These are phyloP conservation scores for Sebastes dallii DNA, from an alignment of 2,797 vertebrate genomes.

Conservation along the genomic window DNA sequence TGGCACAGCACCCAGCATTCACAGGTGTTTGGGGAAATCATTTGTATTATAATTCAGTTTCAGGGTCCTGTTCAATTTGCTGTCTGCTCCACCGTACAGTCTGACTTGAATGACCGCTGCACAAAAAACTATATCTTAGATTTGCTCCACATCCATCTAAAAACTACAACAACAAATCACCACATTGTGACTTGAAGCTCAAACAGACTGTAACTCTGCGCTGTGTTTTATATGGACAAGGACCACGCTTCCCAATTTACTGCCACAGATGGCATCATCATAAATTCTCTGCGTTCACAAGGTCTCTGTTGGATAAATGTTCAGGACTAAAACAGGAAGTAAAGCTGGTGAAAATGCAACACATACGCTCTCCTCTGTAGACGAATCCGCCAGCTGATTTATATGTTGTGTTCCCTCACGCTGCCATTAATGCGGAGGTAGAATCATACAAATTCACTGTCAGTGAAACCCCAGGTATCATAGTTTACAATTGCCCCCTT, in stretches of 20 bases:
- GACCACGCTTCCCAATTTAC: slow-evolving; percentile 10
- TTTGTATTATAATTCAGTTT: slow-evolving; percentile 50
- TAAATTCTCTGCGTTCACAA: background rate
- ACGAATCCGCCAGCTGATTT: background rate
- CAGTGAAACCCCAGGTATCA: background rate
- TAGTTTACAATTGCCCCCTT: background rate
- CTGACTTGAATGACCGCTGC: slow-evolving; percentile 20
- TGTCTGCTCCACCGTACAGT: background rate
- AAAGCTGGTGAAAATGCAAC: background rate
- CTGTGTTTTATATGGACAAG: background rate
- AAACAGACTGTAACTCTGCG: background rate
- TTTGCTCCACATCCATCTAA: slow-evolving; percentile 10
- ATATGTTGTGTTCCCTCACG: background rate
- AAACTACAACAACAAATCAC: slow-evolving; percentile 7
- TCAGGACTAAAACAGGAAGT: background rate
- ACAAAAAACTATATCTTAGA: background rate
- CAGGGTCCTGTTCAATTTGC: slow-evolving; percentile 41
- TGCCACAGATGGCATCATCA: slow-evolving; percentile 1
- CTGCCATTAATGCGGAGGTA: background rate
- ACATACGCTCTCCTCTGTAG: background rate
- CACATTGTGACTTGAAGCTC: slow-evolving; percentile 2
- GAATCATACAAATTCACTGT: background rate
- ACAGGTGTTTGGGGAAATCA: slow-evolving; percentile 64
- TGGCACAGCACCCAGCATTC: slow-evolving; percentile 43
- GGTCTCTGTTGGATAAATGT: background rate